These are phyloP conservation scores for Diabrotica balteata DNA, from an alignment of 2,888 invertebrate species.

Conservation along the genomic window DNA sequence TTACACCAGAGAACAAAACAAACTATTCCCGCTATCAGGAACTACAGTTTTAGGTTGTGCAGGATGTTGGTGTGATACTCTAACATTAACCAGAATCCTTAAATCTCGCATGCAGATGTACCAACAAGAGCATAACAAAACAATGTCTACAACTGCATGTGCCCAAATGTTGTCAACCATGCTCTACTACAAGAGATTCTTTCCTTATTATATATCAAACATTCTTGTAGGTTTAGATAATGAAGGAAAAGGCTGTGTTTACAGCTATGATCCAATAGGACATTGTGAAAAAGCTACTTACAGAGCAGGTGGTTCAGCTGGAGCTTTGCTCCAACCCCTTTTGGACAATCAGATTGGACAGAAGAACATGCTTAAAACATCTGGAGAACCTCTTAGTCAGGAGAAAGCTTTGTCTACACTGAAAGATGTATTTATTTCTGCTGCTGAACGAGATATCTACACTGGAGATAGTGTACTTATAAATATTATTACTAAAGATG, in stretches of 20 bases:
- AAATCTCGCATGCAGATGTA: slow-evolving; percentile 94
- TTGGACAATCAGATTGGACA: slow-evolving; percentile 95
- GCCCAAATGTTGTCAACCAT: slow-evolving; percentile 96
- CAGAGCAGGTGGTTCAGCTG: slow-evolving; percentile 91
- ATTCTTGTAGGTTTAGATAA: slow-evolving; percentile 92
- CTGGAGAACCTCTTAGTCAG: slow-evolving; percentile 69
- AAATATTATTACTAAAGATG: slow-evolving; percentile 87
- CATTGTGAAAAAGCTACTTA: slow-evolving; percentile 87
- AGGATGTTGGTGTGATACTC: slow-evolving; percentile 97
- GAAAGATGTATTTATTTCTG: slow-evolving; percentile 96
- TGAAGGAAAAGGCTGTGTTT: slow-evolving; percentile 93
- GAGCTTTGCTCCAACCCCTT: slow-evolving; percentile 89
- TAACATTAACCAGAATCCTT: slow-evolving; percentile 86
- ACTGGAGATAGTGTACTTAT: slow-evolving; percentile 93
- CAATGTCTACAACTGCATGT: slow-evolving; percentile 89
- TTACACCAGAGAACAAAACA: slow-evolving; percentile 86
- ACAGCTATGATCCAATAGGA: slow-evolving; percentile 97
- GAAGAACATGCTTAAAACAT: slow-evolving; percentile 82
- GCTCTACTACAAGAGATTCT: slow-evolving; percentile 96
- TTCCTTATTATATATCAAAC: slow-evolving; percentile 97
- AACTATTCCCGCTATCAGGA: slow-evolving; percentile 82
- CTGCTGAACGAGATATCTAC: slow-evolving; percentile 97
- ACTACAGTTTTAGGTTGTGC: slow-evolving; percentile 91
- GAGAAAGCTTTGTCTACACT: slow-evolving; percentile 86
- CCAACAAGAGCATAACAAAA: slow-evolving; percentile 90